These are phyloP conservation scores for Chouioia cunea DNA, from an alignment of 2,888 invertebrate genomes.

Conservation along the genomic window DNA sequence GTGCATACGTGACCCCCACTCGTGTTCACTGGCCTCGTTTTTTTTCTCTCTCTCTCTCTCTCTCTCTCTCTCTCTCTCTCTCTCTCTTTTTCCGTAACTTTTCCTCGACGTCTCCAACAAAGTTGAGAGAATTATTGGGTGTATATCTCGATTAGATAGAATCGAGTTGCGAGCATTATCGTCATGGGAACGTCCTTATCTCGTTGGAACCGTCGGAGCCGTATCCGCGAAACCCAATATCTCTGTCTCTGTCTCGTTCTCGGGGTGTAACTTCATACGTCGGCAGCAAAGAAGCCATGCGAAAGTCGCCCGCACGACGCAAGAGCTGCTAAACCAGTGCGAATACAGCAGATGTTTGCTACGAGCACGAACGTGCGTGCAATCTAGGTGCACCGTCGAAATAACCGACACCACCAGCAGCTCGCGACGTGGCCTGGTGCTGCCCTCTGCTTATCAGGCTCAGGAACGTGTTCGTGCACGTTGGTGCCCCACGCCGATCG, in stretches of 20 bases:
- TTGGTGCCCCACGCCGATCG: too few relatives aligned
- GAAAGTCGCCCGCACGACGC: constrained; percentile 44
- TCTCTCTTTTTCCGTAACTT: constrained; percentile 28
- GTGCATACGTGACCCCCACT: constrained; percentile 3
- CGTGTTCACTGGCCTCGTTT: neutral
- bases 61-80: constrained; percentile 21
- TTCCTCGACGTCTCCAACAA: neutral
- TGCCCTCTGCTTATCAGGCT: too few relatives aligned
- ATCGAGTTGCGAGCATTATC: too few relatives aligned
- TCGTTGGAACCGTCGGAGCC: too few relatives aligned
- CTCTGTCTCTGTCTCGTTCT: constrained; percentile 27
- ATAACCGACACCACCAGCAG: neutral
- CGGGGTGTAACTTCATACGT: constrained; percentile 19
- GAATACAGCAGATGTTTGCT: neutral
- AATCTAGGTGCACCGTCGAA: neutral
- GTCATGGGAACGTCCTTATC: too few relatives aligned
- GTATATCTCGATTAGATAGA: too few relatives aligned
- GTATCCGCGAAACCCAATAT: neutral
- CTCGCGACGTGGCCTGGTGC: neutral
- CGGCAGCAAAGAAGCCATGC: constrained; percentile 38
- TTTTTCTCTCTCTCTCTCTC: constrained; percentile 23
- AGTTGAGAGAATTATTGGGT: too few relatives aligned
- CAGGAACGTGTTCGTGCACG: too few relatives aligned
- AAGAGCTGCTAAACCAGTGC: constrained; percentile 33
- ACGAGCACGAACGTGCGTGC: neutral